Conservation (phyloP, 2,113 vertebrate genomes). For the Macrotus californicus region DNA sequence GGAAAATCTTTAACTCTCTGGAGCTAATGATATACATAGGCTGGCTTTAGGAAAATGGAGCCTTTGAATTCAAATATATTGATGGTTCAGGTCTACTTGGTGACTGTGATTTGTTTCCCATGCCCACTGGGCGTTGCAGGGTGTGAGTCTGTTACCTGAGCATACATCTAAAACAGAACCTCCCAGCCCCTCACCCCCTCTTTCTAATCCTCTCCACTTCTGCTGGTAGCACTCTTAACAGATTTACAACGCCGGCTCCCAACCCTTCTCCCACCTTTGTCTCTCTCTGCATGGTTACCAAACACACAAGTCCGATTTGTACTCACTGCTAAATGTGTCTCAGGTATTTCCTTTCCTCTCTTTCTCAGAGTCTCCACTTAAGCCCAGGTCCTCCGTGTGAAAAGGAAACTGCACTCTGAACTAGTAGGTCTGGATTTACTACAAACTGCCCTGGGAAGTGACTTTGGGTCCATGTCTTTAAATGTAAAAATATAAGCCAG, state of each 20-base stretch:
- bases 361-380: background rate
- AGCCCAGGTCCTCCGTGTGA: background rate
- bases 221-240: background rate
- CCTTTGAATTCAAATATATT: background rate
- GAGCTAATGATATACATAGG: background rate
- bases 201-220: background rate
- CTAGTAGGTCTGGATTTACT: background rate
- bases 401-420: background rate
- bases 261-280: background rate
- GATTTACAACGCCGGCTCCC: background rate
- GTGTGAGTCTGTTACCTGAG: background rate
- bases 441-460: background rate
- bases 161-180: background rate
- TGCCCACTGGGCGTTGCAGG: too few relatives aligned
- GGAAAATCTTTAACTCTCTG: background rate
- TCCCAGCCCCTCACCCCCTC: background rate
- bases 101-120: background rate
- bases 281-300: background rate
- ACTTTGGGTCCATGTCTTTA: background rate
- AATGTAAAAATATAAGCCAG: background rate
- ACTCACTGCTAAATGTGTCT: background rate
- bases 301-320: background rate
- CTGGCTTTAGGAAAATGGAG: background rate
- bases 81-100: background rate
- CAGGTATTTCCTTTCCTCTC: background rate